Base-by-base conservation (phyloP, 1,140 invertebrate genomes). In the Caerostris extrusa region DNA sequence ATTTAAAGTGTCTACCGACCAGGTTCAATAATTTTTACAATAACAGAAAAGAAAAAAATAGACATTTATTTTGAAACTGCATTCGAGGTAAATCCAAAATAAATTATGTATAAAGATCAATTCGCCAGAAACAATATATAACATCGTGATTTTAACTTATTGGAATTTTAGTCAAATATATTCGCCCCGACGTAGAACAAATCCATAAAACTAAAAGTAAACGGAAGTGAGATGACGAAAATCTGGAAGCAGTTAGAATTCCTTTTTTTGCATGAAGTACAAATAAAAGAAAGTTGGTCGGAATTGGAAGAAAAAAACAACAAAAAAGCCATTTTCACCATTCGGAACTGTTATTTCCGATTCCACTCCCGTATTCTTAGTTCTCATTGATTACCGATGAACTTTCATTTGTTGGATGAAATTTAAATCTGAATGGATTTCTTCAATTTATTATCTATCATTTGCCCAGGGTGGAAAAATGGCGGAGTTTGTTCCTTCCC, bases 301-400 rank as follows among this genome's bases (percentile, higher is more conserved):
- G 3, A 3, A 53, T 8, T 8, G 34, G 53, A 77, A 50, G 71
- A 12, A 50, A 50, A 19, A n/a, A 69, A 17, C 10, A n/a, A 77
- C 8, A 77, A 77, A 77, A 77, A 14, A 14, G 71, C 34, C 34
- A 77, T 77, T 77, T 77, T 5, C 71, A 12, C 71, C 50, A 77
- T 77, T 77, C 53, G 34, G 14, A 14, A 77, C 50, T 77, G 14
- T 12, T 77, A 53, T 34, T 77, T 77, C 71, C 71, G 71, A 77
- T 77, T 77, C 34, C 34, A 34, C 34, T 34, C 34, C 50, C 8
- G 34, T 34, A 77, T 77, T 77, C 71, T 77, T 77, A 77, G 71
- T 77, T 77, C 50, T 77, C 50, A 77, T 77, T 77, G 71, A 77
- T 77, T 77, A 50, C 53, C 71, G 50, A 77, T 77, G 53, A 77